Evolutionary conservation across 2,797 vertebrate species (phyloP).

Genomic region (Pseudopleuronectes americanus): DNA sequence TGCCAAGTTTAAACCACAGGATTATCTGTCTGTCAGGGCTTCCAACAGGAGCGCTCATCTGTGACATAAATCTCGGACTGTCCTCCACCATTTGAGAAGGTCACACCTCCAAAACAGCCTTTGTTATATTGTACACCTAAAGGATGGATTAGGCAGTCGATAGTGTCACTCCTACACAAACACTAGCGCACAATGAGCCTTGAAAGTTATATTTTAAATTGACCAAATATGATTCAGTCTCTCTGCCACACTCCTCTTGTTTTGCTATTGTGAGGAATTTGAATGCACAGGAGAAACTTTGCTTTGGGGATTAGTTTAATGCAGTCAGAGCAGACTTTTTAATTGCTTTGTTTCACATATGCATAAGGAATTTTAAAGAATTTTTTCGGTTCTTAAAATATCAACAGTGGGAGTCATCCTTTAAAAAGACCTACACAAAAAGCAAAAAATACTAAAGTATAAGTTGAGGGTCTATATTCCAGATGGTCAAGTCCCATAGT

Average conservation of each 20-base stretch:
- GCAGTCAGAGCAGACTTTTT: not conserved
- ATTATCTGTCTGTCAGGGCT: conserved; percentile 86
- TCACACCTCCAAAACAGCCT: conserved; percentile 73
- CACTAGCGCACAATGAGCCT: conserved; percentile 40
- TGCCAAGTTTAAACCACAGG: conserved; percentile 87
- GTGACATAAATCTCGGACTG: conserved; percentile 84
- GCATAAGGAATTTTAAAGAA: too few species aligned
- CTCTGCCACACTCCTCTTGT: not conserved
- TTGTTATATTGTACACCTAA: conserved; percentile 74
- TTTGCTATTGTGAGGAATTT: not conserved
- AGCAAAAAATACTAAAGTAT: too few species aligned
- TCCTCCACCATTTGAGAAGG: conserved; percentile 81
- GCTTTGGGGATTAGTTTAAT: not conserved
- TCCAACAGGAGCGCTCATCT: conserved; percentile 84
- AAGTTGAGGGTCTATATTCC: too few species aligned
- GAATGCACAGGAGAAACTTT: not conserved
- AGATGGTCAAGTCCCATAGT: too few species aligned
- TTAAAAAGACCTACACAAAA: too few species aligned
- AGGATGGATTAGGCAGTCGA: conserved; percentile 73
- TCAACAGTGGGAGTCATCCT: too few species aligned
- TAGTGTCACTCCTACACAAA: conserved; percentile 63
- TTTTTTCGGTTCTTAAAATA: too few species aligned
- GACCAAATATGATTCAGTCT: conserved; percentile 35
- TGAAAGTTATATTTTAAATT: conserved; percentile 36
- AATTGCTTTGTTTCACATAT: not conserved